Evolutionary conservation across 1,140 invertebrate genomes (phyloP).

Genomic region (Papilio aristodemus): DNA sequence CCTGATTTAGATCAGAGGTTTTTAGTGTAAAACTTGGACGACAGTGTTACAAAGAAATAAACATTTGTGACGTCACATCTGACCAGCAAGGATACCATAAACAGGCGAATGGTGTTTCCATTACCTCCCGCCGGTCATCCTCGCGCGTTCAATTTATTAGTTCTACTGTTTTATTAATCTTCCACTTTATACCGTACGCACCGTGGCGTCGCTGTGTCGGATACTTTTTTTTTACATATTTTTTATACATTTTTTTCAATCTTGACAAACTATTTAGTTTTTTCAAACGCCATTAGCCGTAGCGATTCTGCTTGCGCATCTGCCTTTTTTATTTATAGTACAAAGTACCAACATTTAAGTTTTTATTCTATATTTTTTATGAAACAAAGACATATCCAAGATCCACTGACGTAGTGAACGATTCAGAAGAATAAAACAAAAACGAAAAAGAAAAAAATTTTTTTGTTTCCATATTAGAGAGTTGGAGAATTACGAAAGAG

Average conservation of each 20-base stretch:
- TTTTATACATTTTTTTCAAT: conserved; percentile 1
- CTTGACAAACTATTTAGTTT: neutral
- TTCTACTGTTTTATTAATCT: neutral
- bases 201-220: neutral
- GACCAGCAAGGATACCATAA: neutral
- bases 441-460: too few species aligned
- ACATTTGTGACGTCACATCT: neutral
- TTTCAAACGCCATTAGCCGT: neutral
- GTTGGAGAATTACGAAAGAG: too few species aligned
- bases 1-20: neutral
- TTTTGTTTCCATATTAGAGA: too few species aligned
- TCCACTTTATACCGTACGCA: neutral
- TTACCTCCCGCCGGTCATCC: neutral
- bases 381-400: conserved; percentile 2
- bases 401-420: neutral
- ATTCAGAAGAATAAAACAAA: neutral
- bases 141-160: conserved; percentile 7
- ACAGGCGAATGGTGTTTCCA: neutral
- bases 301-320: neutral
- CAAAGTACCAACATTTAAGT: neutral
- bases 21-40: too few species aligned
- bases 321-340: neutral
- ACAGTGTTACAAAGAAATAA: too few species aligned
- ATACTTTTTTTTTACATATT: neutral
- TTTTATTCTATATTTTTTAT: conserved; percentile 1